These are phyloP conservation scores for Sepioteuthis lessoniana DNA, from an alignment of 2,888 invertebrate species.

Conservation along the genomic window DNA sequence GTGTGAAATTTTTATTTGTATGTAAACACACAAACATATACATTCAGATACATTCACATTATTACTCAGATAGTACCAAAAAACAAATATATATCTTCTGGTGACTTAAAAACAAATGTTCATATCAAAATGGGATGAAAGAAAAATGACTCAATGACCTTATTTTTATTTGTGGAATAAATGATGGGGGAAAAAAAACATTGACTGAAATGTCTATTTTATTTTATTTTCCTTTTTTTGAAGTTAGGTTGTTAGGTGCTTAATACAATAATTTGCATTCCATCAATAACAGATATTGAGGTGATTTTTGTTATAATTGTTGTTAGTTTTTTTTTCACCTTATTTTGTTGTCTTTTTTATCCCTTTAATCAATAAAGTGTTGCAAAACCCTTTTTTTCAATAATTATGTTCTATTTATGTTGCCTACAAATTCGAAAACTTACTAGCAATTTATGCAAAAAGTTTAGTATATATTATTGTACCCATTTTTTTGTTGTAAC, in stretches of 20 bases:
- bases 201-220: not conserved
- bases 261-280: not conserved
- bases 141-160: not conserved
- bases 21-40: no score
- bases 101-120: not conserved
- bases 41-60: no score
- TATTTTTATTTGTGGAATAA: not conserved
- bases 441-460: not conserved
- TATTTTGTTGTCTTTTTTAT: no score
- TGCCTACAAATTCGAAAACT: not conserved
- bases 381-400: not conserved
- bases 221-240: not conserved
- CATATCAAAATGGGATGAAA: not conserved
- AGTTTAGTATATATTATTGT: no score
- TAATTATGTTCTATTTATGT: not conserved
- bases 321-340: not conserved
- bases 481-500: not conserved
- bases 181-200: not conserved
- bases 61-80: no score
- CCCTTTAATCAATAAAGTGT: no score
- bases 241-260: not conserved
- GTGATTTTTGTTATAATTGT: not conserved
- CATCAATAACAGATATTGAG: not conserved
- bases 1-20: no score
- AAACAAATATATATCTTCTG: not conserved